phyloP scores from a whole-genome alignment of 1,140 invertebrate genomes.

The Eriosoma lanigerum region DNA sequence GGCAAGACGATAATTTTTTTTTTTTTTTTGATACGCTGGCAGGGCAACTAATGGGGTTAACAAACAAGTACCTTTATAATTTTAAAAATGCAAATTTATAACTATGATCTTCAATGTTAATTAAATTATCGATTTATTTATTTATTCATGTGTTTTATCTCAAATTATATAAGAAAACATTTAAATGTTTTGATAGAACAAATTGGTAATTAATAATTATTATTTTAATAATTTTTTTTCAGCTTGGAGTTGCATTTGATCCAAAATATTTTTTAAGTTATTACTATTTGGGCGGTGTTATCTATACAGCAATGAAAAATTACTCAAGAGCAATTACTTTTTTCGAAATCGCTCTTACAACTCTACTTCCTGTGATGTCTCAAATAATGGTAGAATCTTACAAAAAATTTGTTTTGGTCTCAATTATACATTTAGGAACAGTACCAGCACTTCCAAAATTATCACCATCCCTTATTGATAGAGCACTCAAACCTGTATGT shows the following conservation, averaged over 20 bases:
- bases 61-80: too few relatives aligned
- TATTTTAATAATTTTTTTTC: slow-evolving; percentile 22
- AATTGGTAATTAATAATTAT: too few relatives aligned
- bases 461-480: slow-evolving; percentile 82
- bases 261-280: slow-evolving; percentile 91
- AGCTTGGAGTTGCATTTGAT: slow-evolving; percentile 77
- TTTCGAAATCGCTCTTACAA: slow-evolving; percentile 92
- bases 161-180: too few relatives aligned
- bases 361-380: slow-evolving; percentile 88
- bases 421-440: slow-evolving; percentile 88
- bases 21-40: too few relatives aligned
- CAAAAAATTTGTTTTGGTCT: slow-evolving; percentile 93
- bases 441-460: slow-evolving; percentile 80
- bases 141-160: too few relatives aligned
- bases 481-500: slow-evolving; percentile 89
- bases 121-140: too few relatives aligned
- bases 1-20: too few relatives aligned
- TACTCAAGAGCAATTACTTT: slow-evolving; percentile 91
- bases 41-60: too few relatives aligned
- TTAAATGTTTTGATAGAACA: too few relatives aligned
- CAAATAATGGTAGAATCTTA: slow-evolving; percentile 96
- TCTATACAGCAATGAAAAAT: slow-evolving; percentile 89
- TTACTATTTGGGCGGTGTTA: slow-evolving; percentile 97
- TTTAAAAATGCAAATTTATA: too few relatives aligned
- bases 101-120: too few relatives aligned